These are phyloP conservation scores for Leptosomus discolor DNA, from an alignment of 2,113 vertebrate species.

Conservation along the genomic window DNA sequence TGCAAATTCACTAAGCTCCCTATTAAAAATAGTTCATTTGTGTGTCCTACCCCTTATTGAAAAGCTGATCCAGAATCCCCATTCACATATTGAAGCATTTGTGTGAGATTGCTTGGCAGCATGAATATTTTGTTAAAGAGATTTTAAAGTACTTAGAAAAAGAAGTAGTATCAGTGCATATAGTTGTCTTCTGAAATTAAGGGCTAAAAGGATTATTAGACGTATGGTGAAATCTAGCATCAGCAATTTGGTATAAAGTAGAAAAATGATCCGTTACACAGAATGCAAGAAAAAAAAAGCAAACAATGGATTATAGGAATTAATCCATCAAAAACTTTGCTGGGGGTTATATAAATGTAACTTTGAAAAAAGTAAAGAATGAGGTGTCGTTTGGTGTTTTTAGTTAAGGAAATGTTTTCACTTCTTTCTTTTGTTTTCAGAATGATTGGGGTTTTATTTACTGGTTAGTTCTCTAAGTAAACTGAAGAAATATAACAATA, in stretches of 20 bases:
- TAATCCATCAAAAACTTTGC: background rate
- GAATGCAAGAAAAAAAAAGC: background rate
- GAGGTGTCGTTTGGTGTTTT: background rate
- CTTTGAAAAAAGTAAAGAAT: background rate
- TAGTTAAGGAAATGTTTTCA: background rate
- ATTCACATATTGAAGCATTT: background rate
- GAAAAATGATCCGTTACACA: background rate
- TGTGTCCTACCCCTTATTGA: background rate
- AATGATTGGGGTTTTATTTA: background rate
- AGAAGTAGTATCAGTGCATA: background rate
- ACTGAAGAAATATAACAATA: background rate
- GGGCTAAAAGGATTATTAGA: background rate
- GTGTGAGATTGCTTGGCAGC: background rate
- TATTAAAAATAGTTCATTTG: slow-evolving; percentile 6
- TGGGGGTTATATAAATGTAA: background rate
- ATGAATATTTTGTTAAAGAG: slow-evolving; percentile 6
- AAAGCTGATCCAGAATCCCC: background rate
- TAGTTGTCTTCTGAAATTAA: slow-evolving; percentile 12
- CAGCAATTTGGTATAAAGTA: background rate
- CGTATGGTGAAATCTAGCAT: background rate
- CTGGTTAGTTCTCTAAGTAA: background rate
- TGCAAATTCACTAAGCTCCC: background rate
- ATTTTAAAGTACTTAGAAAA: background rate
- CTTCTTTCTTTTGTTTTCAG: background rate
- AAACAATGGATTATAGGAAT: background rate